Conservation (phyloP, 2,797 vertebrate genomes). For the Cheirogaleus major region DNA sequence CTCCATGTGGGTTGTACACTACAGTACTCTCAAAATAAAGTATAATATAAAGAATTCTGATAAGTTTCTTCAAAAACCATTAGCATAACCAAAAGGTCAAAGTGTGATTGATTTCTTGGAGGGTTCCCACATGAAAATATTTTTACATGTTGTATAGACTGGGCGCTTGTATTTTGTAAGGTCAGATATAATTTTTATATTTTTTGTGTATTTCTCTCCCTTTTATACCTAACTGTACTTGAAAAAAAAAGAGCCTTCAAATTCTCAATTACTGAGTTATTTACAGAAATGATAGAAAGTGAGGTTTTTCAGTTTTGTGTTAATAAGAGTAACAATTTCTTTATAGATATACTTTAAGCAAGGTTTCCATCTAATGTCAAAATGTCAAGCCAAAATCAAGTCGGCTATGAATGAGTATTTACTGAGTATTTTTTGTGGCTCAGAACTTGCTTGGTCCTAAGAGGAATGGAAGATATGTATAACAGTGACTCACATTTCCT, state of each 20-base stretch:
- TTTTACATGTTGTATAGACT: not conserved
- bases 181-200: not conserved
- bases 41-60: constrained; percentile 4
- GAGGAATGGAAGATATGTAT: not conserved
- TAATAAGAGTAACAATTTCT: constrained; percentile 20
- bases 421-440: not conserved
- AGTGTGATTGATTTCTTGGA: constrained; percentile 12
- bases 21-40: not conserved
- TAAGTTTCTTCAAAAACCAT: not conserved
- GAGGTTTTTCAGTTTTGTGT: not conserved
- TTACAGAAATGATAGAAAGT: not conserved
- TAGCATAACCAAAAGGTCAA: constrained; percentile 39
- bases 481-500: not conserved
- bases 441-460: not conserved
- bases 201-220: not conserved
- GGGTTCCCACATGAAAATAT: not conserved
- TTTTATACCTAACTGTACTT: constrained; percentile 17
- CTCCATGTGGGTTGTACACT: not conserved
- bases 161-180: constrained; percentile 1
- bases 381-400: constrained; percentile 3
- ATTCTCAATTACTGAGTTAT: not conserved
- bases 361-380: constrained; percentile 32
- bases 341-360: not conserved
- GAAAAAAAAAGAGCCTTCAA: not conserved
- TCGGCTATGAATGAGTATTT: not conserved